Conservation (phyloP, 2,113 vertebrate species). For the Pampusana beccarii region DNA sequence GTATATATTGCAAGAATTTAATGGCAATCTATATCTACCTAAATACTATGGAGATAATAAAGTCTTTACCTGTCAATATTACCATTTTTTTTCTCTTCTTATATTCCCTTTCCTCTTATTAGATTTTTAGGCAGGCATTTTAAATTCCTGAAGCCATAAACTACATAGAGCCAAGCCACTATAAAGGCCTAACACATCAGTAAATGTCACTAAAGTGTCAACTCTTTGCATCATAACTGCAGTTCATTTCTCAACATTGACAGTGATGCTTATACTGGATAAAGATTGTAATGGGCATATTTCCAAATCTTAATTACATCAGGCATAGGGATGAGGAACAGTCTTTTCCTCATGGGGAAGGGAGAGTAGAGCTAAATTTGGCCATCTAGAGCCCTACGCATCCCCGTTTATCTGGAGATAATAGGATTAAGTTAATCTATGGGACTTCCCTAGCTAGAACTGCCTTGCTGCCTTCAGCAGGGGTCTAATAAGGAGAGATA, state of each 20-base stretch:
- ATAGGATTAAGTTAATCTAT: slow-evolving; percentile 82
- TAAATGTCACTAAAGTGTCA: slow-evolving; percentile 78
- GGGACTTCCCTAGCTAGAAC: slow-evolving; percentile 78
- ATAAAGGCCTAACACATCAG: slow-evolving; percentile 71
- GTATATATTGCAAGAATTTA: slow-evolving; percentile 18
- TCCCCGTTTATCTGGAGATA: slow-evolving; percentile 79
- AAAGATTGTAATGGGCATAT: slow-evolving; percentile 79
- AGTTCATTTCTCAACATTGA: slow-evolving; percentile 77
- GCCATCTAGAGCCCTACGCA: slow-evolving; percentile 71
- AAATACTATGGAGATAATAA: slow-evolving; percentile 17
- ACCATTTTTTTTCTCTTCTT: slow-evolving; percentile 2
- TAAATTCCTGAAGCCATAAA: slow-evolving; percentile 61
- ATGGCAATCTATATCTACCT: slow-evolving; percentile 3
- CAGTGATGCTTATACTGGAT: slow-evolving; percentile 75
- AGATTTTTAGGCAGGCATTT: slow-evolving; percentile 61
- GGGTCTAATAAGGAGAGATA: slow-evolving; percentile 83
- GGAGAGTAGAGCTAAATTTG: slow-evolving; percentile 70
- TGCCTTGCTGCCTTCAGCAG: slow-evolving; percentile 79
- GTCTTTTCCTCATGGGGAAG: slow-evolving; percentile 58
- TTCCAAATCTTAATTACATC: slow-evolving; percentile 86
- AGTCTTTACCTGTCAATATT: slow-evolving; percentile 41
- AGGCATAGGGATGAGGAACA: slow-evolving; percentile 73
- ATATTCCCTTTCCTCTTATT: slow-evolving; percentile 20
- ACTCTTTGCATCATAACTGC: slow-evolving; percentile 73
- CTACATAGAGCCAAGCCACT: slow-evolving; percentile 10